These are phyloP conservation scores for Rhagoletis pomonella DNA, from an alignment of 1,140 invertebrate genomes.

Conservation along the genomic window DNA sequence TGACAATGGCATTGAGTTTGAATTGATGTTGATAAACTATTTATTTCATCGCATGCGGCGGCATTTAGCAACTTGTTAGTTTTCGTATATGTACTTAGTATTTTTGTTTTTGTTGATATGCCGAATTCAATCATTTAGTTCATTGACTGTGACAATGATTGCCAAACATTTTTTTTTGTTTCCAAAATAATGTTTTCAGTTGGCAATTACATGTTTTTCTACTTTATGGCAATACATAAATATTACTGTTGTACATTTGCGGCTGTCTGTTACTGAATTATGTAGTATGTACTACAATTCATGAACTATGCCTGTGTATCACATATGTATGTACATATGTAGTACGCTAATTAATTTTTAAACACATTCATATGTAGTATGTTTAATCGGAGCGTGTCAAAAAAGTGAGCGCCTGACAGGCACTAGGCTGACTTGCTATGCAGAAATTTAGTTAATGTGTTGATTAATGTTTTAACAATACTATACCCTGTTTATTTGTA, in stretches of 20 bases:
- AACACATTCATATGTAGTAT: not conserved
- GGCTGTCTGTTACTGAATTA: not conserved
- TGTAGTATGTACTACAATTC: not conserved
- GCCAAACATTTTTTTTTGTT: not conserved
- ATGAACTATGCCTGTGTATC: not conserved
- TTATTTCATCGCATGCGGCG: not conserved
- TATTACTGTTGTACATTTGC: not conserved
- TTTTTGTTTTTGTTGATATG: not conserved
- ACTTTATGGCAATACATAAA: too few relatives aligned
- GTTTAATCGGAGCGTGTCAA: not conserved
- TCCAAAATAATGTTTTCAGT: too few relatives aligned
- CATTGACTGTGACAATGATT: constrained; percentile 26
- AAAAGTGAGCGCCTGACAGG: not conserved
- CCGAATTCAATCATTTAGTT: not conserved
- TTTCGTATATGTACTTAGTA: too few relatives aligned
- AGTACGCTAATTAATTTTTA: not conserved
- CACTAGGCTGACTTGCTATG: too few relatives aligned
- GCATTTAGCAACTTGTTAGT: not conserved
- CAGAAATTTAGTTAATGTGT: too few relatives aligned
- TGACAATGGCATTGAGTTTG: not conserved
- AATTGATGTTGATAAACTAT: not conserved
- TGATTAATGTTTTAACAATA: too few relatives aligned
- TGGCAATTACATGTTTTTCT: too few relatives aligned
- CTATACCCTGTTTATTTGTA: too few relatives aligned
- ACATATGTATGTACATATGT: not conserved